Base-by-base conservation (phyloP, 2,888 invertebrate genomes). In the Tanypteryx hageni region DNA sequence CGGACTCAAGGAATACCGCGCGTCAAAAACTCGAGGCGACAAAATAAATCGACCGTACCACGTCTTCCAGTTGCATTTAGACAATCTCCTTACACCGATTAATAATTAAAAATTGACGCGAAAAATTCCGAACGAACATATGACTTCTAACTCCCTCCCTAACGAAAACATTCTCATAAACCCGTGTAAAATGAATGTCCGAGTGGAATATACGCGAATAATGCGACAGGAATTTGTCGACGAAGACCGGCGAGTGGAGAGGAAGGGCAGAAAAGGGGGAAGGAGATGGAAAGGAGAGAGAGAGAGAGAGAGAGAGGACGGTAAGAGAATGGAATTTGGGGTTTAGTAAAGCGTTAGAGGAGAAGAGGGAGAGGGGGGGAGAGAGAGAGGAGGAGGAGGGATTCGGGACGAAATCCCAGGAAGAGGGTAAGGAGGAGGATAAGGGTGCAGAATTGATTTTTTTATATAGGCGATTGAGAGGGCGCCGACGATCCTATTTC, bases 401-500 rank as follows among this genome's bases (percentile, higher is more conserved):
- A 31, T 44, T n/a, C 18, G 64, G 61, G 56, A 27, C 2, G 76
- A 76, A 76, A 76, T 76, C 76, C 76, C 76, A 27, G 4, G 76
- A 22, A 76, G 76, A 76, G 22, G 22, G 76, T n/a, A n/a, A n/a
- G 11, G 27, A 27, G 44, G 5, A 5, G 5, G 44, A 7, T 27
- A 89, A 83, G 18, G 64, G 44, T 16, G 44, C 64, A 9, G 89
- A 13, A 89, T 89, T 89, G 64, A 89, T 89, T 64, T 83, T 89
- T 89, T 89, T 68, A 64, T 27, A 44, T 64, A 64, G 89, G 89
- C 61, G 64, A 31, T 44, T 44, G 31, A 64, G 14, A 44, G 16
- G 89, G 64, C 59, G 56, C 68, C 68, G 61, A 61, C 89, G 44
- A 64, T 31, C 64, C 44, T n/a, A 44, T 44, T 56, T n/a, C 89